Evolutionary conservation across 2,888 invertebrate genomes (phyloP).

Genomic region (Malacosoma neustria): DNA sequence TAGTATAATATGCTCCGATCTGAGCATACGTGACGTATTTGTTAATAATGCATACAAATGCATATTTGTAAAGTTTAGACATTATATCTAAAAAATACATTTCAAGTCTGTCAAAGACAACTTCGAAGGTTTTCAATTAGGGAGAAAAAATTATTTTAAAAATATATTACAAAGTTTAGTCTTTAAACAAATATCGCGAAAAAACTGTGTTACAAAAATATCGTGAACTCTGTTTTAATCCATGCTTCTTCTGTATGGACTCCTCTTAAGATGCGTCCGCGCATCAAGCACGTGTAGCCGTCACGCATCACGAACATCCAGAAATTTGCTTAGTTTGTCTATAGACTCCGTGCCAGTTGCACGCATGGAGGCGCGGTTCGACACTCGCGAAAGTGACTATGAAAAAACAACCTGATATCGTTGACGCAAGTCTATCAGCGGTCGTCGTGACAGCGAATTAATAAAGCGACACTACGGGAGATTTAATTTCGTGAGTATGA

Average conservation of each 20-base stretch:
- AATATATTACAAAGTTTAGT: too few relatives aligned
- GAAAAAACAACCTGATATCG: constrained; percentile 42
- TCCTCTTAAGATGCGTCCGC: constrained; percentile 32
- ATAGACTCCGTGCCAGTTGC: constrained; percentile 48
- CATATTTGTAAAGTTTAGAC: too few relatives aligned
- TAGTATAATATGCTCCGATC: too few relatives aligned
- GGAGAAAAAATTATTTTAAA: too few relatives aligned
- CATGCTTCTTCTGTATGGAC: background rate
- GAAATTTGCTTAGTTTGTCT: constrained; percentile 65
- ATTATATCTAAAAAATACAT: too few relatives aligned
- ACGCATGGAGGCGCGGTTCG: constrained; percentile 42
- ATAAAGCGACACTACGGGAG: constrained; percentile 31
- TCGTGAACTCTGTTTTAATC: too few relatives aligned
- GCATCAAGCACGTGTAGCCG: constrained; percentile 62
- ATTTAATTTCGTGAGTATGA: constrained; percentile 50
- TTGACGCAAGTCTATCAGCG: constrained; percentile 29
- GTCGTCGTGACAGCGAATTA: constrained; percentile 24
- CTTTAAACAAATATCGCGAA: too few relatives aligned
- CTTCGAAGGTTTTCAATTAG: too few relatives aligned
- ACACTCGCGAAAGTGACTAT: constrained; percentile 57
- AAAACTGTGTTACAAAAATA: too few relatives aligned
- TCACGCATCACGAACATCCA: constrained; percentile 61
- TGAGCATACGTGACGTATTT: too few relatives aligned
- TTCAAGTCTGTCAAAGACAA: too few relatives aligned
- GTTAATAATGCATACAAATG: too few relatives aligned